These are phyloP conservation scores for Drosophila picticornis DNA, from an alignment of 2,888 invertebrate species.

Conservation along the genomic window DNA sequence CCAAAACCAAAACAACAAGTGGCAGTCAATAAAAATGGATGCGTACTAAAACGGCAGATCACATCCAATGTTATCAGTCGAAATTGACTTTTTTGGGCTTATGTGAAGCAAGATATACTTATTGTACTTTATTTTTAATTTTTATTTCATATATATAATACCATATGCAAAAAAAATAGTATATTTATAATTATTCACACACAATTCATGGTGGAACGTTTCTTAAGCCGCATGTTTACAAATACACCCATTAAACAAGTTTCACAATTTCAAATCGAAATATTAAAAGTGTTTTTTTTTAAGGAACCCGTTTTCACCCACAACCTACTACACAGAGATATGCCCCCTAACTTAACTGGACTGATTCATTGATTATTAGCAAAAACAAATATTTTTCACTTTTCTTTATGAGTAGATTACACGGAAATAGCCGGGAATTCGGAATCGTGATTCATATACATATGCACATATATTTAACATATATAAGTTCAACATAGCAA, in stretches of 20 bases:
- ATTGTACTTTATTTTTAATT: neutral
- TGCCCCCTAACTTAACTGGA: neutral
- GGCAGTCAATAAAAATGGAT: neutral
- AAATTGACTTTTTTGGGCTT: neutral
- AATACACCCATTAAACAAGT: neutral
- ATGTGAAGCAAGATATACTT: neutral
- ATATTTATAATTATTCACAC: neutral
- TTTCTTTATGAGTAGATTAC: conserved; percentile 26
- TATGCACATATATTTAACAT: neutral
- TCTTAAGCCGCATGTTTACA: neutral
- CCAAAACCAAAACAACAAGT: neutral
- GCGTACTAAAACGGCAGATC: neutral
- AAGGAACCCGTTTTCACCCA: neutral
- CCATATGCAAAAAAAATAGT: too few species aligned
- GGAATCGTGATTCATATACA: conserved; percentile 49
- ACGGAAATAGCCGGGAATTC: conserved; percentile 35
- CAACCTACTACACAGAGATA: neutral
- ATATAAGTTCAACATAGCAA: neutral
- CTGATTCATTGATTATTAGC: conserved; percentile 28
- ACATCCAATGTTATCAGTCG: neutral
- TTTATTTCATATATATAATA: neutral
- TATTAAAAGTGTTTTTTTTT: neutral
- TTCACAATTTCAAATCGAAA: neutral
- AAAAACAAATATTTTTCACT: neutral
- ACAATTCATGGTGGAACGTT: neutral